Evolutionary conservation across 2,797 vertebrate genomes (phyloP).

Genomic region (Tangara arthus): DNA sequence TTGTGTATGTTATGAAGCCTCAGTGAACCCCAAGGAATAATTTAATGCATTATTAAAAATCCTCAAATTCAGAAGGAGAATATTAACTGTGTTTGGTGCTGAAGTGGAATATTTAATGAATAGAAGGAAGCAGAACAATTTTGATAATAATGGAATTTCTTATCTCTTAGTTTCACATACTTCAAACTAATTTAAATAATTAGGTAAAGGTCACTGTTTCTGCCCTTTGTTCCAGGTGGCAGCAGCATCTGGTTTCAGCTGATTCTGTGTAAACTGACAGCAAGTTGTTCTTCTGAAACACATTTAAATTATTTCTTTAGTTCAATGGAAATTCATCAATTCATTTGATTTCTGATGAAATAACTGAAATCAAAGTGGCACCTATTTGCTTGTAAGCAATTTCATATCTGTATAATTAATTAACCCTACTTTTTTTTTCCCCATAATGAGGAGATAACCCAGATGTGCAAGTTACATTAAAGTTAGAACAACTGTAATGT

Average conservation of each 20-base stretch:
- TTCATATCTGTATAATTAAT: not conserved
- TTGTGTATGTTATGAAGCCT: not conserved
- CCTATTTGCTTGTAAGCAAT: not conserved
- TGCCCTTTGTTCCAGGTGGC: not conserved
- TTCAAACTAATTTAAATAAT: conserved; percentile 10
- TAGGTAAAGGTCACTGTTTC: not conserved
- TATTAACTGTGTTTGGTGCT: conserved; percentile 6
- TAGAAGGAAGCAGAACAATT: not conserved
- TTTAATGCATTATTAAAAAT: conserved; percentile 44
- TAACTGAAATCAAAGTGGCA: not conserved
- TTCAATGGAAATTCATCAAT: not conserved
- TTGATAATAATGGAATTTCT: not conserved
- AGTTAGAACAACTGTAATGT: not conserved
- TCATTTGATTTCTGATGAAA: not conserved
- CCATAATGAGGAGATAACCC: not conserved
- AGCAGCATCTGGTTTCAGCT: not conserved
- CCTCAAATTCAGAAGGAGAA: not conserved
- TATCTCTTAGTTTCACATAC: not conserved
- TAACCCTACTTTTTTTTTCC: not conserved
- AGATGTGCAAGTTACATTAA: not conserved
- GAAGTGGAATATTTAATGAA: not conserved
- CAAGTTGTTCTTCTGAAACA: not conserved
- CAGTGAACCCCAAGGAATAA: conserved; percentile 14
- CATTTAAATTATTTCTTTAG: not conserved
- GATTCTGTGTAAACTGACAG: not conserved